phyloP scores from a whole-genome alignment of 2,888 invertebrate species.

The Drosophila anomelani region DNA sequence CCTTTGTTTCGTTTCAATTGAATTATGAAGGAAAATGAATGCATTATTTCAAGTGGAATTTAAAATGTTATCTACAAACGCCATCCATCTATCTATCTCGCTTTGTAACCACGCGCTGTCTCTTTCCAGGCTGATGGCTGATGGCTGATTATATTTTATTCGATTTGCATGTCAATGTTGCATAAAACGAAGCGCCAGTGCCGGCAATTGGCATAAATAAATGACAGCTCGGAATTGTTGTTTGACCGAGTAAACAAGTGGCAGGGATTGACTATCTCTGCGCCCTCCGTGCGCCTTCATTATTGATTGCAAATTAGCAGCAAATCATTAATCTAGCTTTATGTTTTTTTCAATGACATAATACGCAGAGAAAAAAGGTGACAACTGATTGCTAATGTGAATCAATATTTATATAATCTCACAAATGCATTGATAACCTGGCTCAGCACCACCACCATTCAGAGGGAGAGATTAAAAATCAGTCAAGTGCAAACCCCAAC shows the following conservation, averaged over 20 bases:
- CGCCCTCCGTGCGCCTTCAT: conserved; percentile 13
- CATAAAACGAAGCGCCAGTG: conserved; percentile 61
- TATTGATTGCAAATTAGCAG: conserved; percentile 69
- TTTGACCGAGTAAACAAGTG: conserved; percentile 51
- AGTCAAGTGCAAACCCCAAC: not conserved
- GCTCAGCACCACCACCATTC: not conserved
- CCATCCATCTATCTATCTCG: not conserved
- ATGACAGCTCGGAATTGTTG: conserved; percentile 50
- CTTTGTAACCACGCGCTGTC: conserved; percentile 11
- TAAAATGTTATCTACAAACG: conserved; percentile 32
- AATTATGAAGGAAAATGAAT: conserved; percentile 29
- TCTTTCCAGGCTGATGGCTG: conserved; percentile 33
- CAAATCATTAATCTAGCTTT: conserved; percentile 50
- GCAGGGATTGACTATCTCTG: conserved; percentile 33
- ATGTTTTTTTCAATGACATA: conserved; percentile 32
- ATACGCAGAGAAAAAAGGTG: conserved; percentile 12
- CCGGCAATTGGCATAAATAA: conserved; percentile 57
- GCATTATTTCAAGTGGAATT: conserved; percentile 42
- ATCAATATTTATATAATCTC: conserved; percentile 1
- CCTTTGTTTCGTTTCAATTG: conserved; percentile 12
- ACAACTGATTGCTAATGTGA: conserved; percentile 24
- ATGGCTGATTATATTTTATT: conserved; percentile 52
- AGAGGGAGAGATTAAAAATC: conserved; percentile 4
- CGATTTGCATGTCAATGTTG: conserved; percentile 68
- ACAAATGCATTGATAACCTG: conserved; percentile 11